Base-by-base conservation (phyloP, 2,113 vertebrate genomes). In the Regulus satrapa region DNA sequence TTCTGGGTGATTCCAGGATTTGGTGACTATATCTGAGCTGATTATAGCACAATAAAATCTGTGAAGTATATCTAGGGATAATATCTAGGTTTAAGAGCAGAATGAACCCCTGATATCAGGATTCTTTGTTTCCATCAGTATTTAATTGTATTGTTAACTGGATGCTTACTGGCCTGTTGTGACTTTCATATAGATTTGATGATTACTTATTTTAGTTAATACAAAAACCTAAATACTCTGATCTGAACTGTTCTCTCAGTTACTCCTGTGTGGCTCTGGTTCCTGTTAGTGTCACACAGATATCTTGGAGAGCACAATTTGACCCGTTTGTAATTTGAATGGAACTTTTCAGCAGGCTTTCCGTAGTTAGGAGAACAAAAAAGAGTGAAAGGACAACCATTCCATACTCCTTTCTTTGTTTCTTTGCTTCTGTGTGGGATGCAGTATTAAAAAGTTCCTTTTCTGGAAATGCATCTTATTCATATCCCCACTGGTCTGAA, bases 71-170 rank as follows among this genome's bases (percentile, higher is more conserved):
- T 93, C 94, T 87, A 48, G 58, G 25, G 85, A 34, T 75, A 55
- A 28, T 66, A 73, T 54, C 84, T 91, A 55, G 26, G 29, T 68
- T 41, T 85, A 92, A 88, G 82, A 94, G 87, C 66, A 92, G 78
- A 96, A 38, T 41, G 20, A 94, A 56, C 23, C 24, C 45, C 36
- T 76, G 56, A 64, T 75, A 87, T 91, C 66, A 78, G 66, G 79
- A 88, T 85, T 89, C 66, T 95, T 95, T 96, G 81, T 94, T 91
- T 85, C 62, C 18, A 38, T 72, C 31, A 68, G 18, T 79, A 58
- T 81, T 85, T 61, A 56, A 45, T 63, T 81, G 23, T 11, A 46
- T 72, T 64, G 23, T 94, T 82, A 49, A 29, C 4, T 69, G 34
- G 29, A 23, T 93, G 59, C 55, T 94, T 54, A 85, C 69, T 94